Evolutionary conservation across 2,113 vertebrate genomes (phyloP).

Genomic region (Daboia siamensis): DNA sequence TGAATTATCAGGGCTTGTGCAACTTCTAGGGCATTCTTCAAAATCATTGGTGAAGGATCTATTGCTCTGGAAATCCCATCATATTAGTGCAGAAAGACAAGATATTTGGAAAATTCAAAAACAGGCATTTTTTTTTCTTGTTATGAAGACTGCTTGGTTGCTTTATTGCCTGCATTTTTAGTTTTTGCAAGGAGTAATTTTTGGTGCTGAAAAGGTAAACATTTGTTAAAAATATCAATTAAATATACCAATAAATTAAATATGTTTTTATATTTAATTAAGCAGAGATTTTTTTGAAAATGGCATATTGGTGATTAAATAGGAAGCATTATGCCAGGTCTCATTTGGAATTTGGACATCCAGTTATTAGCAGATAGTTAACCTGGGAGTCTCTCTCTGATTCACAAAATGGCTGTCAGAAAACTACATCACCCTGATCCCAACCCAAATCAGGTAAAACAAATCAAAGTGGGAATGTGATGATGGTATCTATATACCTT

Average conservation of each 20-base stretch:
- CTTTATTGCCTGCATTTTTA: background rate
- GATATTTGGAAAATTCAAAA: background rate
- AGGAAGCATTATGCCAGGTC: background rate
- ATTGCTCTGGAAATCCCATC: background rate
- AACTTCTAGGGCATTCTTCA: background rate
- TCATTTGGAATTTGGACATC: background rate
- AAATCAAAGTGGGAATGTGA: background rate
- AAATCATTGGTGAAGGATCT: background rate
- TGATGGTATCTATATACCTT: conserved; percentile 10
- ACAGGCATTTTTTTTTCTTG: background rate
- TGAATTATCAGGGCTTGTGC: background rate
- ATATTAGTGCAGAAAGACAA: background rate
- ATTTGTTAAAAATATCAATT: background rate
- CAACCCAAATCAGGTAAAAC: background rate
- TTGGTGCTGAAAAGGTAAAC: background rate
- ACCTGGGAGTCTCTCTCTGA: background rate
- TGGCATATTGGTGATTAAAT: background rate
- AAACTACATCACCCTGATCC: background rate
- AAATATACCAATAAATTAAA: background rate
- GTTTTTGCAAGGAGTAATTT: background rate
- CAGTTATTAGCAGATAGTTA: background rate
- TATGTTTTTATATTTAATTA: background rate
- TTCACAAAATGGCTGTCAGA: background rate
- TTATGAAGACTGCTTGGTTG: background rate
- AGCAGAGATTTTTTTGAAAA: background rate